Evolutionary conservation across 2,888 invertebrate species (phyloP).

Genomic region (Heliconius charithonia): DNA sequence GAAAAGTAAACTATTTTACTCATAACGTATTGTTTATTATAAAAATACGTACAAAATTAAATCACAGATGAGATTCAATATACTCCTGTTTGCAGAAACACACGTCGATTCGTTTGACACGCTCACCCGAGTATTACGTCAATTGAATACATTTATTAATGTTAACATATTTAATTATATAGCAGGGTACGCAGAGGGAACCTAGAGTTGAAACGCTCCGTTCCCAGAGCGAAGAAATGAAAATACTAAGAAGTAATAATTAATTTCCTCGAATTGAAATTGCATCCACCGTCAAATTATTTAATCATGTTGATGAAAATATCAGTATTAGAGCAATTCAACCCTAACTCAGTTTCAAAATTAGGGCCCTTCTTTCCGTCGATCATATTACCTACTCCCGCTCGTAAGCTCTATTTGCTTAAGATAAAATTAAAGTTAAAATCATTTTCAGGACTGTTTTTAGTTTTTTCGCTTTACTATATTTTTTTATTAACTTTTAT

Average conservation of each 20-base stretch:
- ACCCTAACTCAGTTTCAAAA: conserved; percentile 24
- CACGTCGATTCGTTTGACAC: neutral
- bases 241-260: too few species aligned
- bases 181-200: too few species aligned
- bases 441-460: neutral
- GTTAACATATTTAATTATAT: neutral
- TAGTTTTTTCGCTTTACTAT: neutral
- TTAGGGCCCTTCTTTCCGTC: conserved; percentile 29
- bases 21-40: conserved; percentile 7
- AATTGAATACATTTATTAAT: conserved; percentile 13
- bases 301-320: neutral
- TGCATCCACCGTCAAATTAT: too few species aligned
- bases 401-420: conserved; percentile 29
- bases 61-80: conserved; percentile 1
- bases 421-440: conserved; percentile 26
- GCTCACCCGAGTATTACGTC: neutral
- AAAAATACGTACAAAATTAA: conserved; percentile 10
- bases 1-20: conserved; percentile 3
- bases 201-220: too few species aligned
- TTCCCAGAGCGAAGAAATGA: too few species aligned
- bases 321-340: neutral
- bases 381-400: conserved; percentile 15
- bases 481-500: neutral
- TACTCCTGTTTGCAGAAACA: neutral
- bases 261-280: too few species aligned